A percentile compares a stretch with the other conserved stretches of the same genome.
Conservation (phyloP, 2,797 vertebrate genomes). For the Corythornis leucogaster region DNA sequence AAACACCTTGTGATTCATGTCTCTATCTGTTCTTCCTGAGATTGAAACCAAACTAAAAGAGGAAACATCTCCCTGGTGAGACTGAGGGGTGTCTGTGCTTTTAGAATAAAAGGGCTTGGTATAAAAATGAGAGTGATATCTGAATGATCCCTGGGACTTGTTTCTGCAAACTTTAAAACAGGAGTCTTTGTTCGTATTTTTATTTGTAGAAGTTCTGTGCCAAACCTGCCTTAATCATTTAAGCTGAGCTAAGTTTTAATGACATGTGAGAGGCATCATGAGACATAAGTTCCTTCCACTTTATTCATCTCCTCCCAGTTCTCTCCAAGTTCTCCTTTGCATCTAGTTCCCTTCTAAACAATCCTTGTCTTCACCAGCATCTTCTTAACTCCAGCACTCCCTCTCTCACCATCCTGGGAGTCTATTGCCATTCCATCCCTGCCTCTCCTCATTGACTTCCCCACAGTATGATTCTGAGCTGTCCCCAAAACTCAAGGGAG, state of each 20-base stretch:
- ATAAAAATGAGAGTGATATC: neutral
- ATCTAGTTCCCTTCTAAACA: neutral
- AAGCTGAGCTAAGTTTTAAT: slow-evolving; percentile 9
- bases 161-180: slow-evolving; percentile 30
- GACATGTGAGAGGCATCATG: neutral
- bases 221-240: slow-evolving; percentile 7
- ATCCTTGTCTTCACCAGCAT: neutral
- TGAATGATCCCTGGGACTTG: neutral
- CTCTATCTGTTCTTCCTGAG: neutral
- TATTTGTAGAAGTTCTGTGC: neutral
- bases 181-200: slow-evolving; percentile 14
- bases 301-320: neutral
- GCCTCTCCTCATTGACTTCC: neutral
- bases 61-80: neutral
- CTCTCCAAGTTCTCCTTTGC: neutral
- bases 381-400: neutral
- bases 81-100: neutral
- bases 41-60: neutral
- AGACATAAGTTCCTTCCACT: slow-evolving; percentile 28
- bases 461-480: neutral
- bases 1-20: neutral
- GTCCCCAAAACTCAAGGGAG: neutral
- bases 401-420: neutral
- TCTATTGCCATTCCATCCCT: neutral
- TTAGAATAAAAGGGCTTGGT: neutral